Conservation (phyloP, 2,888 invertebrate species). For the Orthosia gracilis region DNA sequence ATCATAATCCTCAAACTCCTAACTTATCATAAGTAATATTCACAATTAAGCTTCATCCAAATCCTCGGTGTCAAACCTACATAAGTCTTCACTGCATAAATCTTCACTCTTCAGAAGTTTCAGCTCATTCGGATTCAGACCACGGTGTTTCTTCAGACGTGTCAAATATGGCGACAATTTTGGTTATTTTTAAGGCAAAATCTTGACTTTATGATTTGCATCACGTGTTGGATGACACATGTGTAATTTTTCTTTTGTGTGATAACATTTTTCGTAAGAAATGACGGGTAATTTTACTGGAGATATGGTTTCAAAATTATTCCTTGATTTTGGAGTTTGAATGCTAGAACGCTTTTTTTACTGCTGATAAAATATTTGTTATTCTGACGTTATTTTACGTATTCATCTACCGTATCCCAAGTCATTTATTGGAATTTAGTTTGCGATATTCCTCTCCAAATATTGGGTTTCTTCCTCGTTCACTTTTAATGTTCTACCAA, state of each 20-base stretch:
- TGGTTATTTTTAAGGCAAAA: conserved; percentile 70
- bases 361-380: conserved; percentile 17
- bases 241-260: conserved; percentile 60
- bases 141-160: conserved; percentile 69
- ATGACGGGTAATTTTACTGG: conserved; percentile 48
- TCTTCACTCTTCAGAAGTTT: conserved; percentile 51
- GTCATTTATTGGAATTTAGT: background rate
- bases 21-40: conserved; percentile 57
- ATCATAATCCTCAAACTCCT: conserved; percentile 7
- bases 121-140: conserved; percentile 73
- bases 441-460: conserved; percentile 11
- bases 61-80: conserved; percentile 55
- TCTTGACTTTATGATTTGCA: conserved; percentile 72
- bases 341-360: conserved; percentile 5
- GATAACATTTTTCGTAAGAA: conserved; percentile 54
- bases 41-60: conserved; percentile 43
- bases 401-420: background rate
- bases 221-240: conserved; percentile 67
- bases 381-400: background rate
- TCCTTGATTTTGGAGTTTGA: conserved; percentile 20
- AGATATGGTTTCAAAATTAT: conserved; percentile 38
- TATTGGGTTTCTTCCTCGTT: conserved; percentile 22
- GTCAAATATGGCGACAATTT: conserved; percentile 76
- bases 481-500: conserved; percentile 18
- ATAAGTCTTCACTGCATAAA: conserved; percentile 51